Evolutionary conservation across 2,888 invertebrate species (phyloP), one percentile per base, ranked within the genome.

Genomic region (Trisateles emortualis): DNA sequence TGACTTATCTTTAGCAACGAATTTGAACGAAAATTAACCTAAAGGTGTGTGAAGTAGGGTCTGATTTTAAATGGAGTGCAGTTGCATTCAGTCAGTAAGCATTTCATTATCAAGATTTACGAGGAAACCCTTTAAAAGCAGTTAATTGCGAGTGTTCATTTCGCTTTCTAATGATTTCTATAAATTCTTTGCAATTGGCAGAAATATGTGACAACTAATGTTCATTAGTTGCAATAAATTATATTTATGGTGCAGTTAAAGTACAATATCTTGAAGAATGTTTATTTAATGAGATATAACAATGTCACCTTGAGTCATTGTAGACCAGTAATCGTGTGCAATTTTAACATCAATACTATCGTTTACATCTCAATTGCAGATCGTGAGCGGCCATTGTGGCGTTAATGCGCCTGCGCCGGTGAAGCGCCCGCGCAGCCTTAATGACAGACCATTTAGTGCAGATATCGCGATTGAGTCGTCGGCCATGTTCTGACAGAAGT

Each of bases 51-150:
- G 33, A 11, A 26, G 42, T 74, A 86, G 60, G 76, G 81, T 60
- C 62, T 17, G 44, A 58, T 76, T 63, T 76, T 30, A 56, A 45
- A 55, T 54, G 53, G 19, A 38, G 13, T 42, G 29, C n/a, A 29
- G 9, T 39, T 51, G 58, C 62, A 63, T 61, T 74, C 79, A 79
- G 66, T 79, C 79, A 75, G 79, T 76, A 72, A 79, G 79, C 79
- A 79, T 83, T 85, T 83, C 86, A 88, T 88, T 89, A 89, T 88
- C 86, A 83, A 88, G 88, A 88, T 88, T 87, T 86, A 85, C 85
- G 83, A 86, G 86, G 83, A 86, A 87, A 85, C 87, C 90, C 88
- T 87, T 87, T 86, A 83, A 84, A 84, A 81, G 81, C 79, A 72
- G 83, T 86, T 90, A 88, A 90, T 90, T 90, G 83, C 82, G 54